phyloP scores from a whole-genome alignment of 2,797 vertebrate species.

The Spizella passerina region DNA sequence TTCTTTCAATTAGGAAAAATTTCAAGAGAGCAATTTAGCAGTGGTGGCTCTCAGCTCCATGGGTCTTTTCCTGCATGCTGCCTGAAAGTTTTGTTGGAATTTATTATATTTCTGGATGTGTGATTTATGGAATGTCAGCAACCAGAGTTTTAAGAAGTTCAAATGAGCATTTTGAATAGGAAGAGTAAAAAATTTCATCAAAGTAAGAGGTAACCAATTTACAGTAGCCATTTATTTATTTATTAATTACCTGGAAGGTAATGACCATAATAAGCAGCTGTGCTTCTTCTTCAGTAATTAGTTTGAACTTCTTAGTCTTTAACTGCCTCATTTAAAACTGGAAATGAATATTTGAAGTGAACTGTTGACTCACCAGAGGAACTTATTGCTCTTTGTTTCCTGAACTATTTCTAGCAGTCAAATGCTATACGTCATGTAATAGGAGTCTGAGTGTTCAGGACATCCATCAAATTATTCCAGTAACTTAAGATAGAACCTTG shows the following conservation, averaged over 20 bases:
- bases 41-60: background rate
- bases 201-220: background rate
- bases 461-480: background rate
- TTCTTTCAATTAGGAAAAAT: background rate
- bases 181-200: background rate
- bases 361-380: background rate
- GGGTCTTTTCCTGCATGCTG: background rate
- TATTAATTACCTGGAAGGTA: background rate
- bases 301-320: background rate
- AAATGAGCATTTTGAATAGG: background rate
- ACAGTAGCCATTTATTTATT: background rate
- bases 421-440: background rate
- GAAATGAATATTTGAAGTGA: background rate
- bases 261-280: background rate
- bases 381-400: background rate
- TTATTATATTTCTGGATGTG: background rate
- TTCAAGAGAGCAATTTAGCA: background rate
- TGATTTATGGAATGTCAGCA: background rate
- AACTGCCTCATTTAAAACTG: background rate
- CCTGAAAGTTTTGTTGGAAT: background rate
- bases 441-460: background rate
- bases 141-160: background rate
- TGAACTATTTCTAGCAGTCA: background rate
- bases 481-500: background rate
- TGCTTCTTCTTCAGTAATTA: background rate